Evolutionary conservation across 2,113 vertebrate genomes (phyloP).

Genomic region (Motacilla alba): DNA sequence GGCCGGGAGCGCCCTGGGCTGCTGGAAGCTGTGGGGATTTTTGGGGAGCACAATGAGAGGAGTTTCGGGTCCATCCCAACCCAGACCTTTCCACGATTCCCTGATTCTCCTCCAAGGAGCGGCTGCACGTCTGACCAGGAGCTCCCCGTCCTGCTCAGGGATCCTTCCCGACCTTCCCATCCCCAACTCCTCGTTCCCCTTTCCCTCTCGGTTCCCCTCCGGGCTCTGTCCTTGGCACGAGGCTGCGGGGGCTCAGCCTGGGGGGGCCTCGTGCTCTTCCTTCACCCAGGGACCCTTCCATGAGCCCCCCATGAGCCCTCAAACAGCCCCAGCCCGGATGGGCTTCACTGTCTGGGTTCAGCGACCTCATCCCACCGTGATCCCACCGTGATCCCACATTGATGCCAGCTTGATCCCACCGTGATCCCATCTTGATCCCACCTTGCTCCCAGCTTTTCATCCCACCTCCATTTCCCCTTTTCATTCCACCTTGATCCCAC

Average conservation of each 20-base stretch:
- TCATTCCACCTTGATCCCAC: too few species aligned
- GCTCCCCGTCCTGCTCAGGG: too few species aligned
- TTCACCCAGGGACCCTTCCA: not conserved
- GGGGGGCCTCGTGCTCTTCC: not conserved
- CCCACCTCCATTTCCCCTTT: not conserved
- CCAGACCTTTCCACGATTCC: not conserved
- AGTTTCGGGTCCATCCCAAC: not conserved
- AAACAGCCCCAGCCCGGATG: not conserved
- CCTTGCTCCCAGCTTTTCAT: not conserved
- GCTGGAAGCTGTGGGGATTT: not conserved
- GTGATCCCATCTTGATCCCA: too few species aligned
- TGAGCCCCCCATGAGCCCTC: not conserved
- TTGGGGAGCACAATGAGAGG: not conserved
- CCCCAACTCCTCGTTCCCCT: not conserved
- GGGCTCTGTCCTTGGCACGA: not conserved
- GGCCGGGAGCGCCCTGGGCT: too few species aligned
- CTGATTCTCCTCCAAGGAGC: not conserved
- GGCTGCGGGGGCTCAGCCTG: not conserved
- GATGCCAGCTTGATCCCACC: too few species aligned
- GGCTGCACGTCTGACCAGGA: not conserved
- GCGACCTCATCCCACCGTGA: not conserved
- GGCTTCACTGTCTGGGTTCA: not conserved
- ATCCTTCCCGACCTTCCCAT: not conserved
- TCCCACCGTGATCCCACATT: not conserved
- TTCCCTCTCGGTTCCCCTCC: not conserved